Conservation (phyloP, 2,888 invertebrate species). For the Acronicta psi region DNA sequence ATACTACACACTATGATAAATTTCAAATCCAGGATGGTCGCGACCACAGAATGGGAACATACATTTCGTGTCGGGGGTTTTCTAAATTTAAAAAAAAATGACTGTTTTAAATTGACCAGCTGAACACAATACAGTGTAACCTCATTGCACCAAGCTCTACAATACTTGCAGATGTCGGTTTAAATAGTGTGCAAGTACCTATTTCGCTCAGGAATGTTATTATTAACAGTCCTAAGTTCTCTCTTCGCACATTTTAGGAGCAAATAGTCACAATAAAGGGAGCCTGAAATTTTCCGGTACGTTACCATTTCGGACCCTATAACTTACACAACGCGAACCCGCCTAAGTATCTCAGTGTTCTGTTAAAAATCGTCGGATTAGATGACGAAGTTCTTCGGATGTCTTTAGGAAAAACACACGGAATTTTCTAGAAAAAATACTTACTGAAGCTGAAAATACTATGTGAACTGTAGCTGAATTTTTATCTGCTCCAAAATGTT, state of each 20-base stretch:
- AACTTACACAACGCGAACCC: conserved; percentile 17
- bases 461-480: too few species aligned
- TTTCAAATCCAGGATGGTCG: too few species aligned
- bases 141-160: too few species aligned
- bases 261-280: conserved; percentile 10
- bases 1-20: too few species aligned
- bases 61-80: too few species aligned
- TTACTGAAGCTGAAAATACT: background rate
- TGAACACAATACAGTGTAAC: too few species aligned
- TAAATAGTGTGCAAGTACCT: background rate
- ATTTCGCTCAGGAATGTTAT: conserved; percentile 11
- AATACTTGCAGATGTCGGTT: background rate
- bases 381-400: conserved; percentile 1
- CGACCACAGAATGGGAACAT: too few species aligned
- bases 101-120: too few species aligned
- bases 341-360: conserved; percentile 5
- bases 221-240: background rate
- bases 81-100: too few species aligned
- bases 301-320: conserved; percentile 3
- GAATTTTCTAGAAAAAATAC: conserved; percentile 2
- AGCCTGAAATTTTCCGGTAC: conserved; percentile 19
- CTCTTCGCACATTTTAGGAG: conserved; percentile 6
- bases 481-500: too few species aligned
- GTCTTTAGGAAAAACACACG: background rate
- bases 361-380: conserved; percentile 1